A percentile compares a stretch with the other conserved stretches of the same genome.
These are phyloP conservation scores for Leptopterna dolabrata DNA, from an alignment of 2,888 invertebrate species.

Conservation along the genomic window DNA sequence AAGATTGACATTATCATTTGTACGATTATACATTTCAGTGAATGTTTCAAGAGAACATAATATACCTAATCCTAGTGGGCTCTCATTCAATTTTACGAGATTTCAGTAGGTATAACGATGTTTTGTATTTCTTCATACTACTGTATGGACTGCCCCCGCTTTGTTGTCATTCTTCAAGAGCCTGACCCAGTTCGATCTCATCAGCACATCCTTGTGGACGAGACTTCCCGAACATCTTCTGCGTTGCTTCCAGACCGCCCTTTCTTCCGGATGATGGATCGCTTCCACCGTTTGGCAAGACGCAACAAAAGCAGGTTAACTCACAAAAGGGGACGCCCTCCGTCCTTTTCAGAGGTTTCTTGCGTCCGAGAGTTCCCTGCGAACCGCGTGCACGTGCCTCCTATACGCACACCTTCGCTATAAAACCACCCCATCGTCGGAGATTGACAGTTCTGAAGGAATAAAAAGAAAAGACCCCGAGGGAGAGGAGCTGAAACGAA, in stretches of 20 bases:
- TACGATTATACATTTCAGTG: no score
- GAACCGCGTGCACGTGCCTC: slow-evolving; percentile 12
- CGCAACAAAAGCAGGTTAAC: slow-evolving; percentile 19
- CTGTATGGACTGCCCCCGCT: no score
- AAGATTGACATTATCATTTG: no score
- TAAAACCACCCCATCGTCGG: not conserved
- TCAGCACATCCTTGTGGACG: not conserved
- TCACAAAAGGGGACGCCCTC: not conserved
- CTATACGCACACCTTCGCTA: not conserved
- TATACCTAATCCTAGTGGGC: no score
- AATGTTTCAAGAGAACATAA: no score
- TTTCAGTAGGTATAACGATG: no score
- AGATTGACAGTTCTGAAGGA: slow-evolving; percentile 23
- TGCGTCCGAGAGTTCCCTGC: not conserved
- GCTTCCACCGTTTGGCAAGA: not conserved
- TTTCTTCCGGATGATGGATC: not conserved
- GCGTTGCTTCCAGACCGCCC: not conserved
- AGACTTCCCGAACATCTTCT: not conserved
- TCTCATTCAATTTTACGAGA: no score
- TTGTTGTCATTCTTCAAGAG: no score
- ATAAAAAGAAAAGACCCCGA: not conserved
- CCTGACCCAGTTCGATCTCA: no score
- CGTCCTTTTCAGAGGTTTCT: not conserved
- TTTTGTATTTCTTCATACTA: no score
- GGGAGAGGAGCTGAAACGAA: not conserved